These are phyloP conservation scores for Meda fulgida DNA, from an alignment of 2,797 vertebrate species.

Conservation along the genomic window DNA sequence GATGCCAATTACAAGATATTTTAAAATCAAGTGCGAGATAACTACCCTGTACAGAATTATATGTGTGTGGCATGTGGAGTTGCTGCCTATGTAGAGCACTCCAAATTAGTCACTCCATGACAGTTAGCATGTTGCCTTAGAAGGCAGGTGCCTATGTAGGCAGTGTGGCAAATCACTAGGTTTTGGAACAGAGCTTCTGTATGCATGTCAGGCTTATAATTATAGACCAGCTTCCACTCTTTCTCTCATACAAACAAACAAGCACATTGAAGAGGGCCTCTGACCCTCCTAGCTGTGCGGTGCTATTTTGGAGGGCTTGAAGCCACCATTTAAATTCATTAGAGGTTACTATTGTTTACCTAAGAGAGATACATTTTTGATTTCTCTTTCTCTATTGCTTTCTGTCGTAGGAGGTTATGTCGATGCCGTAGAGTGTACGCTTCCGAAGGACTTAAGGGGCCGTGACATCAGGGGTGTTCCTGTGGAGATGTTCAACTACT, in stretches of 20 bases:
- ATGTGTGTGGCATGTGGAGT: background rate
- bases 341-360: constrained; percentile 15
- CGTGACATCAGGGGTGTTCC: constrained; percentile 94
- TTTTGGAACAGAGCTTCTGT: constrained; percentile 19
- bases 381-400: constrained; percentile 31
- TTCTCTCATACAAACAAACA: constrained; percentile 28
- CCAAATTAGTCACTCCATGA: constrained; percentile 8
- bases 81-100: background rate
- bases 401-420: constrained; percentile 81
- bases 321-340: constrained; percentile 45
- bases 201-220: constrained; percentile 44
- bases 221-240: constrained; percentile 23
- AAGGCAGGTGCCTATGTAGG: constrained; percentile 12
- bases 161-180: constrained; percentile 1
- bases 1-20: background rate
- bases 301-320: constrained; percentile 36
- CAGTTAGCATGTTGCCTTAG: constrained; percentile 6
- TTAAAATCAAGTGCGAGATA: background rate
- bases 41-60: background rate
- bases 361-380: background rate
- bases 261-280: constrained; percentile 23
- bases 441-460: constrained; percentile 96
- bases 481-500: constrained; percentile 99
- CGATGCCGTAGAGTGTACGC: constrained; percentile 92
- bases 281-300: constrained; percentile 17